Base-by-base conservation (phyloP, 2,797 vertebrate genomes). In the Spinibarbus caldwelli region DNA sequence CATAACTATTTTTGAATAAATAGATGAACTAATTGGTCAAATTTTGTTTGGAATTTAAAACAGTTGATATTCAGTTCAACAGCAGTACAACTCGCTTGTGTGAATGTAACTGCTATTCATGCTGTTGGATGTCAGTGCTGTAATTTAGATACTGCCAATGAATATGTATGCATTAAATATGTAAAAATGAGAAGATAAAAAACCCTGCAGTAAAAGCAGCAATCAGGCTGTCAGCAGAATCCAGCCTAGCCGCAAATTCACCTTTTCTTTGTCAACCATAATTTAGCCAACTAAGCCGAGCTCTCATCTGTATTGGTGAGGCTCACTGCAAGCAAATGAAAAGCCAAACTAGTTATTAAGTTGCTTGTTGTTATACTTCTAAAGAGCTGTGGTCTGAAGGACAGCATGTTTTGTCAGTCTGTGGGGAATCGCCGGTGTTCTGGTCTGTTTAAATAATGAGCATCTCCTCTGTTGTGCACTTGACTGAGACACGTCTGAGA, bases 381-480 rank as follows among this genome's bases (percentile, higher is more conserved):
- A 57, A 83, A 75, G 29, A 73, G 43, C 15, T 17, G 26, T 43
- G 5, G 8, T 57, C 26, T 78, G 26, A 84, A 84, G 19, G 73
- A 68, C 47, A 21, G 64, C 64, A 23, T 47, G 66, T 54, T 78
- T 57, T 66, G 43, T 68, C n/a, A 21, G 62, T 52, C 49, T 34
- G 64, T 57, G 64, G 64, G 75, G 75, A 77, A 86, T 29, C n/a
- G 9, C 66, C 19, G 1, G 49, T 38, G 76, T 73, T 47, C 85
- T 71, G 23, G 76, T 72, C 67, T 49, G 82, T 64, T 84, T 47
- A 80, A 75, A 87, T 80, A 75, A 87, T 76, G 57, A 87, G 75
- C 59, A 85, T 31, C 38, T 26, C 54, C 68, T n/a, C 83, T 73
- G 67, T 68, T 78, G 71, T 85, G 84, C 80, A 82, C 54, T 62